These are phyloP conservation scores for Drepana falcataria DNA, from an alignment of 2,888 invertebrate species.

Conservation along the genomic window DNA sequence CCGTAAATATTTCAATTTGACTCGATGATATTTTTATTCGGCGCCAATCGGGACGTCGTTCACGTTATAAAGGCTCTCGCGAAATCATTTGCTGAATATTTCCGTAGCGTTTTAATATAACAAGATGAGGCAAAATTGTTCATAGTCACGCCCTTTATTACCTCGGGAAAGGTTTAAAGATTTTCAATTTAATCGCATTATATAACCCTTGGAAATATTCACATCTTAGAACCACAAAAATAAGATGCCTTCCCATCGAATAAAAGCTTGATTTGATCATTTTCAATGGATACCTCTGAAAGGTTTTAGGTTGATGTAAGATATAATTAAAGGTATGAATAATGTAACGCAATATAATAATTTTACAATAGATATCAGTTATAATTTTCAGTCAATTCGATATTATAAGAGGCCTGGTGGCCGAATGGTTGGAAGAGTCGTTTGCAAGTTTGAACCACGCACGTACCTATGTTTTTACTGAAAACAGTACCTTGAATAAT, in stretches of 20 bases:
- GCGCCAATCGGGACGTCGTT: constrained; percentile 28
- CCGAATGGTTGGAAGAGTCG: no score
- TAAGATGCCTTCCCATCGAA: constrained; percentile 7
- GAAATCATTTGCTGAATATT: constrained; percentile 39
- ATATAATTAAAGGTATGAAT: constrained; percentile 11
- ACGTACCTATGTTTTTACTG: no score
- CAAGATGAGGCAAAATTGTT: constrained; percentile 60
- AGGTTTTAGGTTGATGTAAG: constrained; percentile 26
- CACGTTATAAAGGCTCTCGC: constrained; percentile 17
- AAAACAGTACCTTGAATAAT: no score
- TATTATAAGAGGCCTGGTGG: no score
- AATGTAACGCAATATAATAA: constrained; percentile 1
- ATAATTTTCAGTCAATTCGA: no score
- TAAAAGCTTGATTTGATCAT: constrained; percentile 22
- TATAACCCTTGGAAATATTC: constrained; percentile 54
- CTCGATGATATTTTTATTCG: constrained; percentile 28
- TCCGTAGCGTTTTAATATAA: constrained; percentile 55
- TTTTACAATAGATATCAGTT: neutral
- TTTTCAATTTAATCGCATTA: constrained; percentile 72
- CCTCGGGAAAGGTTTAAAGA: constrained; percentile 48
- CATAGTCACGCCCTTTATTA: constrained; percentile 73
- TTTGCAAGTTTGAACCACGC: no score
- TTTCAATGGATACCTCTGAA: constrained; percentile 25
- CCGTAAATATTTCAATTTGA: constrained; percentile 25
- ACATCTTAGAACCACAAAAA: constrained; percentile 34